These are phyloP conservation scores for Andricus grossulariae DNA, from an alignment of 1,140 invertebrate genomes.

Conservation along the genomic window DNA sequence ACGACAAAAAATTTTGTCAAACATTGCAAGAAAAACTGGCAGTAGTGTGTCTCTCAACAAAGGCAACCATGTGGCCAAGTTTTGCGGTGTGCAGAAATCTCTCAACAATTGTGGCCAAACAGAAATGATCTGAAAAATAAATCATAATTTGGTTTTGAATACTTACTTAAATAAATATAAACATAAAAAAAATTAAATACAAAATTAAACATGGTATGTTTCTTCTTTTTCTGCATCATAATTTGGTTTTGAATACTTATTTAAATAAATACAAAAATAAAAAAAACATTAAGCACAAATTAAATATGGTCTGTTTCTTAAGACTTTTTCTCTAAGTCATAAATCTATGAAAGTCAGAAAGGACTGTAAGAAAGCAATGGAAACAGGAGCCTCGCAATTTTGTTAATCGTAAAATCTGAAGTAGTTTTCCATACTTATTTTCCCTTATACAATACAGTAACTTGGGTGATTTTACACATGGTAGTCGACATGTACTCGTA, in stretches of 20 bases:
- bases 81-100: constrained; percentile 65
- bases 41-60: constrained; percentile 74
- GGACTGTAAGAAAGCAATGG: not conserved
- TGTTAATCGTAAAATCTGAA: not conserved
- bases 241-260: not conserved
- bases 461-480: not conserved
- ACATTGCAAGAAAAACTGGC: constrained; percentile 73
- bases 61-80: constrained; percentile 73
- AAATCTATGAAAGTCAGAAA: not conserved
- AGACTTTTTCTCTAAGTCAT: not conserved
- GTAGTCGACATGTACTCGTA: not conserved
- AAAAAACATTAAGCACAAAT: not conserved
- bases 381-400: not conserved
- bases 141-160: not conserved
- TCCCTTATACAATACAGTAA: not conserved
- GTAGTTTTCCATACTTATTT: not conserved
- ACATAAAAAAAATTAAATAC: not conserved
- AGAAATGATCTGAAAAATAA: constrained; percentile 66
- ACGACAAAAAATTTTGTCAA: constrained; percentile 75
- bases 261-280: not conserved
- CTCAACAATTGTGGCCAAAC: constrained; percentile 67
- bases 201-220: not conserved
- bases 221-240: not conserved
- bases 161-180: not conserved
- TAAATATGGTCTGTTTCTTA: not conserved